A percentile compares a stretch with the other conserved stretches of the same genome.
These are phyloP conservation scores for Bos taurus DNA, from an alignment of 2,113 vertebrate species.

Conservation along the genomic window ARS-UCD2.0 NC_037329.1:97715001-97715500, in stretches of 20 bases:
- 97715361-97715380: neutral
- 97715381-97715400: neutral
- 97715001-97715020: neutral
- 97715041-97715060: neutral
- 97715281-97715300: neutral
- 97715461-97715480: neutral
- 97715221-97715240: neutral
- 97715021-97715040: neutral
- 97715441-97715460: neutral
- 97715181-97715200: neutral
- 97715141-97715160: constrained; percentile 12
- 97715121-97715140: neutral
- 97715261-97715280: neutral
- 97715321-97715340: neutral
- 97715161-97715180: neutral
- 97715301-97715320: neutral
- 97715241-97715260: neutral
- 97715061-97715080: constrained; percentile 10
- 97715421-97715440: accelerated
- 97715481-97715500: neutral
- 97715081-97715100: neutral
- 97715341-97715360: constrained; percentile 2
- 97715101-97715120: neutral
- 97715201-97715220: neutral
- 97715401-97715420: neutral